phyloP scores from a whole-genome alignment of 2,113 vertebrate genomes.

The Entomyzon cyanotis region DNA sequence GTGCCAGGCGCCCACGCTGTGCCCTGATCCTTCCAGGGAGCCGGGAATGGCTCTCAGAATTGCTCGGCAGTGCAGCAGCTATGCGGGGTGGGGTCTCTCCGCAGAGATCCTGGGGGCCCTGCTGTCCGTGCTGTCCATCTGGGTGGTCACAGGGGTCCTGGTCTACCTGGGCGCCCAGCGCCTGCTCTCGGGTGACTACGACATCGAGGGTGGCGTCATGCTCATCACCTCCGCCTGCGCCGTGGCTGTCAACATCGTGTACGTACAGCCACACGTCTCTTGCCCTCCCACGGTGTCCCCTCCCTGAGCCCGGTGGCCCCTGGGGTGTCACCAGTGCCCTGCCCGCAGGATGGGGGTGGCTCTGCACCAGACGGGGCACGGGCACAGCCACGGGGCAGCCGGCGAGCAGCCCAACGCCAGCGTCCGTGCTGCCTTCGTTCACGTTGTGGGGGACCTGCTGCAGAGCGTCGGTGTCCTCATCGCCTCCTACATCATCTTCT shows the following conservation, averaged over 20 bases:
- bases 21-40: fast-evolving
- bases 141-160: slow-evolving; percentile 84
- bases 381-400: slow-evolving; percentile 31
- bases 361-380: slow-evolving; percentile 84
- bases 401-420: slow-evolving; percentile 74
- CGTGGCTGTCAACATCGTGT: slow-evolving; percentile 86
- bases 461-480: slow-evolving; percentile 88
- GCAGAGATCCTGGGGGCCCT: slow-evolving; percentile 89
- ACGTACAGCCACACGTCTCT: background rate
- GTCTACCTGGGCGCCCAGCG: slow-evolving; percentile 82
- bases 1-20: fast-evolving
- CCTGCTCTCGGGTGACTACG: slow-evolving; percentile 79
- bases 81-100: background rate
- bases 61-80: fast-evolving
- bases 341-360: slow-evolving; percentile 83
- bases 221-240: slow-evolving; percentile 88
- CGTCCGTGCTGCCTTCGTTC: slow-evolving; percentile 88
- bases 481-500: slow-evolving; percentile 83
- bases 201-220: slow-evolving; percentile 83
- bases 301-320: fast-evolving
- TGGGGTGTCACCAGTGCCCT: fast-evolving
- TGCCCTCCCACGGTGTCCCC: fast-evolving
- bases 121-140: slow-evolving; percentile 88
- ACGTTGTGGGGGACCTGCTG: slow-evolving; percentile 88
- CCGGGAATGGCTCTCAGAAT: fast-evolving